Conservation (phyloP, 2,113 vertebrate species). For the Cervus canadensis region DNA sequence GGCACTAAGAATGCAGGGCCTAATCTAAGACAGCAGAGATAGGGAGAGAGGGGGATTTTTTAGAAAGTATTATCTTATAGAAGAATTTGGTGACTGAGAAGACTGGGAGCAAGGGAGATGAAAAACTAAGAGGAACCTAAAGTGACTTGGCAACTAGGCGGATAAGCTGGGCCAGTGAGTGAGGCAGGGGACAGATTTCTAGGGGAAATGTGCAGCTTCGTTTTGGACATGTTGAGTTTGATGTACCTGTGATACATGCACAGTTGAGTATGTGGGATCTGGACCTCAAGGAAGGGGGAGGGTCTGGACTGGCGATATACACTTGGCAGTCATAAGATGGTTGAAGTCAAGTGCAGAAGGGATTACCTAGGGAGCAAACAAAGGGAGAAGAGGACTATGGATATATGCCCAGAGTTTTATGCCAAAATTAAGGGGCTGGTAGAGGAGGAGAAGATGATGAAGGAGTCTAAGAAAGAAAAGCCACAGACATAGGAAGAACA, state of each 20-base stretch:
- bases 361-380: not conserved
- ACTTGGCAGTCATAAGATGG: not conserved
- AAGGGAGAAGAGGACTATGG: not conserved
- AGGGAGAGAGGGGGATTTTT: not conserved
- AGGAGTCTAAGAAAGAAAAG: not conserved
- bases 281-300: not conserved
- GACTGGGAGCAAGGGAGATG: not conserved
- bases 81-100: not conserved
- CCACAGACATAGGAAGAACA: not conserved
- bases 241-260: constrained; percentile 2
- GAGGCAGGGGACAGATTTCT: not conserved
- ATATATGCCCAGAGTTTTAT: not conserved
- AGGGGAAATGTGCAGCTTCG: not conserved
- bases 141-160: not conserved
- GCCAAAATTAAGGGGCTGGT: not conserved
- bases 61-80: not conserved
- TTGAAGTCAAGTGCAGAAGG: not conserved
- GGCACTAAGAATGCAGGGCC: not conserved
- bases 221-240: not conserved
- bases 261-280: not conserved
- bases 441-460: not conserved
- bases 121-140: not conserved
- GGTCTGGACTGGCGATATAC: not conserved
- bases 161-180: not conserved
- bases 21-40: not conserved